Evolutionary conservation across 2,113 vertebrate genomes (phyloP).

Genomic region (Nothoprocta pentlandii): DNA sequence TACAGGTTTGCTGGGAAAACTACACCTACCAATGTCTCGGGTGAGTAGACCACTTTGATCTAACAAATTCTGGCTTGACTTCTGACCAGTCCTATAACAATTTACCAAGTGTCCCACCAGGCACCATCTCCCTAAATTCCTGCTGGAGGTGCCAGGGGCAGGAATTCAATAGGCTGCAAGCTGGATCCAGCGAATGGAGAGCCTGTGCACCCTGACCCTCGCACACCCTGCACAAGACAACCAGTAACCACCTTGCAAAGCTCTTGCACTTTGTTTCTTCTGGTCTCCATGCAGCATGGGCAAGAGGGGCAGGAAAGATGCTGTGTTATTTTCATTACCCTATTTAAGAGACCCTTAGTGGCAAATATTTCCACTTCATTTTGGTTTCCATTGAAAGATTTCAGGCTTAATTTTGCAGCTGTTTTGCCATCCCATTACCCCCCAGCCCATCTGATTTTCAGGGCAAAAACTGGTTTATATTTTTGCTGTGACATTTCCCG

Average conservation of each 20-base stretch:
- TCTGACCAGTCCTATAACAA: background rate
- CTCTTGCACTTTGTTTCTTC: fast-evolving
- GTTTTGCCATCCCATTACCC: background rate
- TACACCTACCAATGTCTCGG: background rate
- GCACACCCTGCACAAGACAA: background rate
- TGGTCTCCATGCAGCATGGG: background rate
- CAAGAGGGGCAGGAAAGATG: background rate
- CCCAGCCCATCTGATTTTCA: background rate
- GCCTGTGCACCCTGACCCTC: background rate
- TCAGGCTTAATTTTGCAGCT: background rate
- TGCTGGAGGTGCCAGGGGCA: background rate
- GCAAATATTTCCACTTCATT: fast-evolving
- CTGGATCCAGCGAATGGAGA: background rate
- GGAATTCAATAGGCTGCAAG: background rate
- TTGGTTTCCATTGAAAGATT: background rate
- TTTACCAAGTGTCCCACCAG: background rate
- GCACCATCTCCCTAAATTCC: background rate
- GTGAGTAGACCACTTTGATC: background rate
- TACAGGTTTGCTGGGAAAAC: background rate
- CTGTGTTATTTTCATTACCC: background rate
- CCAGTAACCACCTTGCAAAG: background rate
- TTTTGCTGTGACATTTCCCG: background rate
- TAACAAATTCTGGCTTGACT: background rate
- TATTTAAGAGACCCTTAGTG: background rate
- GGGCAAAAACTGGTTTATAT: fast-evolving